phyloP scores from a whole-genome alignment of 2,888 invertebrate genomes.

The Chrysomela aeneicollis region DNA sequence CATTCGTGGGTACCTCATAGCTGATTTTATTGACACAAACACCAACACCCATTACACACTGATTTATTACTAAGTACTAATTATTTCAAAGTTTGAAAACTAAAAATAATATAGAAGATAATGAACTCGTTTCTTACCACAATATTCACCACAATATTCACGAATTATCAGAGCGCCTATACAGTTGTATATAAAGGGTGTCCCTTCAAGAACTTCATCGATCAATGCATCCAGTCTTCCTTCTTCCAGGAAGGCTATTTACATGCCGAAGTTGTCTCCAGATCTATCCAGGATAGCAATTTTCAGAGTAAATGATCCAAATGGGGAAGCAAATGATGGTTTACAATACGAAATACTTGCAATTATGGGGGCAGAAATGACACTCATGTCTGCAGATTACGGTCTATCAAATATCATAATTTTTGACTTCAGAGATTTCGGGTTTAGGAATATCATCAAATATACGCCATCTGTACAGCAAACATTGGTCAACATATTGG shows the following conservation, averaged over 20 bases:
- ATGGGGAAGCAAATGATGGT: slow-evolving; percentile 41
- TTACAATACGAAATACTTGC: slow-evolving; percentile 35
- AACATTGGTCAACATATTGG: slow-evolving; percentile 44
- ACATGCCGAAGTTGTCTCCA: slow-evolving; percentile 61
- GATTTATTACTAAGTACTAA: too few relatives aligned
- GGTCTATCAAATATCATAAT: slow-evolving; percentile 43
- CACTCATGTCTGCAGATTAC: slow-evolving; percentile 38
- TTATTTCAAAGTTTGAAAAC: too few relatives aligned
- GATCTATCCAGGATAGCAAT: slow-evolving; percentile 62
- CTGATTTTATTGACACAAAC: too few relatives aligned
- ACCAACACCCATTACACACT: too few relatives aligned
- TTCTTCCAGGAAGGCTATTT: slow-evolving; percentile 45
- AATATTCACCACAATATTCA: too few relatives aligned
- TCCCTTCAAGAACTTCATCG: too few relatives aligned
- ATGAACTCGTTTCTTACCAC: too few relatives aligned
- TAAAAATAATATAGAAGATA: too few relatives aligned
- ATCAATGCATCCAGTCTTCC: too few relatives aligned
- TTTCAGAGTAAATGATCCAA: slow-evolving; percentile 53
- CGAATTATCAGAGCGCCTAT: too few relatives aligned
- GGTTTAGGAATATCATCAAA: slow-evolving; percentile 44
- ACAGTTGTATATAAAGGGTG: too few relatives aligned
- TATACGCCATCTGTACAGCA: slow-evolving; percentile 45
- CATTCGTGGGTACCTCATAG: too few relatives aligned
- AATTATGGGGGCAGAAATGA: slow-evolving; percentile 45
- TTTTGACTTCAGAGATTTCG: slow-evolving; percentile 38